Base-by-base conservation (phyloP, 2,113 vertebrate species). In the Microtus ochrogaster region DNA sequence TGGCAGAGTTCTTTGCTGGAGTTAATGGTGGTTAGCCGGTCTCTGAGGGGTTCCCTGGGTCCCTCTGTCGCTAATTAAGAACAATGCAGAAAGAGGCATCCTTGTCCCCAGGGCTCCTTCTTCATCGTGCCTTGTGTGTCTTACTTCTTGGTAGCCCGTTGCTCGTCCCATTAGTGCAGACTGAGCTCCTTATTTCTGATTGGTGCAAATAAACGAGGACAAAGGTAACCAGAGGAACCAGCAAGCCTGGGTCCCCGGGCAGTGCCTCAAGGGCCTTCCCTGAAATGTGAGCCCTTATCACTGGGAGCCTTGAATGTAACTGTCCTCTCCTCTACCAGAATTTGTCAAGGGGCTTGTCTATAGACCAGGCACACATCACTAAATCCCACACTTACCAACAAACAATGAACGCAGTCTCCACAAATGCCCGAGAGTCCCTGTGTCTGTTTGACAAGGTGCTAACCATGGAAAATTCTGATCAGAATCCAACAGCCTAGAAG, bases 11-110 rank as follows among this genome's bases (percentile, higher is more conserved):
- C 93, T 93, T 96, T 77, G 33, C 61, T 5, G 7, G 94, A 91
- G 36, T 81, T 93, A 90, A 92, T 70, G 95, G 95, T 78, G 11
- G 47, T 96, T 95, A 93, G 93, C 84, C 58, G 76, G 83, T 96
- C 92, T 90, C 94, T 1, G 7, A 81, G 66, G 55, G n/a, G 17
- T 76, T 55, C 94, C 91, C 77, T 1, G 41, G 52, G 89, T 55
- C 65, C 79, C 87, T 92, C n/a, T 13, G 92, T 81, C 52, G 92
- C 97, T 97, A 96, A 97, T 97, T 97, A 96, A 94, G 84, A 95
- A 85, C 33, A 52, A 85, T 8, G 24, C 14, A 55, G 90, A 49
- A 49, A 79, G 95, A 97, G 90, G 92, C 61, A 0, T 36, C 16
- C 9, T 2, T n/a, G 70, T 92, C 95, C 93, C 96, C 30, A 14